phyloP scores from a whole-genome alignment of 1,140 invertebrate species.

The Adoxophyes honmai region DNA sequence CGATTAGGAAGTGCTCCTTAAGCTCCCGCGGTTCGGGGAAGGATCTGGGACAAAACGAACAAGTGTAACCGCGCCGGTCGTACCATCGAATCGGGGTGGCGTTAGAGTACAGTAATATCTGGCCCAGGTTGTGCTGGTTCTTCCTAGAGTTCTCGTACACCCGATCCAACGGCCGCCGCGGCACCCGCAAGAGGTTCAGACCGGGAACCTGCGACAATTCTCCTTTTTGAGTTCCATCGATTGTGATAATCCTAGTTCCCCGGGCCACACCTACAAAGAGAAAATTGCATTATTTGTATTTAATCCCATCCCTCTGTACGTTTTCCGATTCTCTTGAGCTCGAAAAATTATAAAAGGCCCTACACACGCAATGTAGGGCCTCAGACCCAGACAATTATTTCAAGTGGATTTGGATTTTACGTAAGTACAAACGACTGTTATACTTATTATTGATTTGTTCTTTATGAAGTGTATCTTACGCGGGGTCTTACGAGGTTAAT shows the following conservation, averaged over 20 bases:
- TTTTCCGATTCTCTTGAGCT: too few species aligned
- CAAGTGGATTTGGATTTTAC: too few species aligned
- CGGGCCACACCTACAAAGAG: constrained; percentile 8
- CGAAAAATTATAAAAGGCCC: too few species aligned
- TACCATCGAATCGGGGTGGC: constrained; percentile 48
- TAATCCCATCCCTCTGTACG: too few species aligned
- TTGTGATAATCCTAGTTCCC: constrained; percentile 7
- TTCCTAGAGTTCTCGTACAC: constrained; percentile 29
- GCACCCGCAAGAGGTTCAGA: background rate
- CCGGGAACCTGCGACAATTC: background rate
- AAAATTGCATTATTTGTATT: background rate
- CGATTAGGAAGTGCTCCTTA: constrained; percentile 51
- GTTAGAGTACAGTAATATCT: constrained; percentile 51
- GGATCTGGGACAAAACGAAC: constrained; percentile 45
- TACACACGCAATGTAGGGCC: too few species aligned
- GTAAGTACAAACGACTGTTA: too few species aligned
- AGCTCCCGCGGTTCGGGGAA: constrained; percentile 38
- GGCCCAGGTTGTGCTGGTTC: constrained; percentile 40
- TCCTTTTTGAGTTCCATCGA: constrained; percentile 11
- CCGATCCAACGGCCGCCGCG: constrained; percentile 2
- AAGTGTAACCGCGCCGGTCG: constrained; percentile 49
- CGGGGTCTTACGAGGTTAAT: too few species aligned
- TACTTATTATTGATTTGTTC: too few species aligned
- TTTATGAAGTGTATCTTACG: too few species aligned
- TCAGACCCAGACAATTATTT: too few species aligned